Conservation (phyloP, 2,113 vertebrate species). For the Gymnorhina tibicen region DNA sequence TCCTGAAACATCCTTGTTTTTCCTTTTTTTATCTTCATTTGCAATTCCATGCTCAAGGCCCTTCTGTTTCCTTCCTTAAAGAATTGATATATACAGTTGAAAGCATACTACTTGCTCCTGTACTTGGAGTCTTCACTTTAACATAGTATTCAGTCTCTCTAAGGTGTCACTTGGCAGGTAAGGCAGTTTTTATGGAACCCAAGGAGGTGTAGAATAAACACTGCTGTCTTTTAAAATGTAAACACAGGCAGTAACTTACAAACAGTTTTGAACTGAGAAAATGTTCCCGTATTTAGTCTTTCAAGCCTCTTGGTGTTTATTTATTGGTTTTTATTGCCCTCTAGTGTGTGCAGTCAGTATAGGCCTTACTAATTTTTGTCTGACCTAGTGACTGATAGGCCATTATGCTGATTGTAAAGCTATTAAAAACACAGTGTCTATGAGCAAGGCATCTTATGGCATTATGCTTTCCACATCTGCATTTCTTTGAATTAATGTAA, state of each 20-base stretch:
- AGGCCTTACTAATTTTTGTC: not conserved
- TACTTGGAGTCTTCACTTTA: not conserved
- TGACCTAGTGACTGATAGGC: not conserved
- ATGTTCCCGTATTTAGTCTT: not conserved
- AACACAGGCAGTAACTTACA: not conserved
- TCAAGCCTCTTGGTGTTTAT: not conserved
- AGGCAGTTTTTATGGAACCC: not conserved
- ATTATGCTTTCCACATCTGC: not conserved
- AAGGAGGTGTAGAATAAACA: not conserved
- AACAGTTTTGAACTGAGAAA: not conserved
- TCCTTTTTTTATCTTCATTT: not conserved
- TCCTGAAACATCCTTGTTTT: not conserved
- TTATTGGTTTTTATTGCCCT: slow-evolving; percentile 19
- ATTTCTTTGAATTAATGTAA: not conserved
- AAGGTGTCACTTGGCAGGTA: not conserved
- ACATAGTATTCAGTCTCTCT: not conserved
- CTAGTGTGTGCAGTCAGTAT: not conserved
- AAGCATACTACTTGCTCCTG: not conserved
- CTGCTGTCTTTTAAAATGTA: not conserved
- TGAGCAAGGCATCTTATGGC: not conserved
- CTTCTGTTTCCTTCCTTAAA: not conserved
- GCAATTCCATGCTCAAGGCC: not conserved
- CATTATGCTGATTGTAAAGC: not conserved
- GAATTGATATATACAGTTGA: not conserved
- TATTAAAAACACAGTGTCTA: not conserved